Evolutionary conservation across 2,888 invertebrate genomes (phyloP), one percentile per base, ranked within the genome.

Genomic region (Zhuqinia jingwanae): DNA sequence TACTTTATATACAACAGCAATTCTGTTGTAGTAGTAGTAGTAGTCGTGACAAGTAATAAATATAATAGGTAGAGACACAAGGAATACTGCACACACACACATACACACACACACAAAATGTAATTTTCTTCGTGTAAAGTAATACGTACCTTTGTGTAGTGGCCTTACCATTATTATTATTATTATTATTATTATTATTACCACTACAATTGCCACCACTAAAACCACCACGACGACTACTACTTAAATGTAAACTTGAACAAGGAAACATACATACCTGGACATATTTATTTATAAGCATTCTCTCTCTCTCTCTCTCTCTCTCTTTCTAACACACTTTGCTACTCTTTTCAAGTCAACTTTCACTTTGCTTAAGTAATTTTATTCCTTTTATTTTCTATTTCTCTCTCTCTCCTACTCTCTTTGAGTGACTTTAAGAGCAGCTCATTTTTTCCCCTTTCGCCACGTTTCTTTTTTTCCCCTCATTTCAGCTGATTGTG

Each of bases 361-460:
- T 63, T 63, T 63, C 63, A 63, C 36, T 63, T 36, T 36, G 30
- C 63, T 63, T 63, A 36, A 63, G 36, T 36, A 63, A 63, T n/a
- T 63, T 17, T 17, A 53, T 17, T 53, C 17, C 53, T 17, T 2
- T 50, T 30, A 6, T 17, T 36, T n/a, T n/a, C n/a, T n/a, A n/a
- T 60, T 27, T 27, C 20, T 20, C n/a, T n/a, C n/a, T n/a, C n/a
- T n/a, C n/a, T n/a, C n/a, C n/a, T n/a, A n/a, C n/a, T n/a, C n/a
- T n/a, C n/a, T n/a, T n/a, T n/a, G n/a, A n/a, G n/a, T n/a, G n/a
- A n/a, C n/a, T n/a, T n/a, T n/a, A n/a, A n/a, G n/a, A n/a, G n/a
- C n/a, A n/a, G n/a, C n/a, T n/a, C n/a, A n/a, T n/a, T n/a, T n/a
- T n/a, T n/a, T n/a, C n/a, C n/a, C n/a, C n/a, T n/a, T n/a, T n/a